phyloP scores from a whole-genome alignment of 1,140 invertebrate species.

The Steinernema feltiae region DNA sequence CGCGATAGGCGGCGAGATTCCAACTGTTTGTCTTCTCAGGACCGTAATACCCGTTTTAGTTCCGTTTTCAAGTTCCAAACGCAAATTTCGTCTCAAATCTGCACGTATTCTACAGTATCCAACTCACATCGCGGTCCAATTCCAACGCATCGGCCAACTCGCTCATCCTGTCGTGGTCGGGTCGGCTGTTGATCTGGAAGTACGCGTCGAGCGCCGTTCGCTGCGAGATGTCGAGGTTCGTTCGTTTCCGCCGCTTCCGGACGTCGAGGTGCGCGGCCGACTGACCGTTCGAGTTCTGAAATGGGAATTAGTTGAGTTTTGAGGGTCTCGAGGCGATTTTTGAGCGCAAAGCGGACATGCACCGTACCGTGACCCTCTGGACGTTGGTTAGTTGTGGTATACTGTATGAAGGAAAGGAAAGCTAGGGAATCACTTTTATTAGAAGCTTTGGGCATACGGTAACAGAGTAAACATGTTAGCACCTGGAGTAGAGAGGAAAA shows the following conservation, averaged over 20 bases:
- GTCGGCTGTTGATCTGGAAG: slow-evolving; percentile 89
- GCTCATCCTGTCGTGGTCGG: slow-evolving; percentile 89
- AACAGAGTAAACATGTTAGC: background rate
- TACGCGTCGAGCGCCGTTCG: slow-evolving; percentile 85
- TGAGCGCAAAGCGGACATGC: too few species aligned
- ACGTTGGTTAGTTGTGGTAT: too few species aligned
- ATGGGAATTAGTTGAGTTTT: background rate
- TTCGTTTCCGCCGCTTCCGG: slow-evolving; percentile 85
- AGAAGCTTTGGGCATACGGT: too few species aligned
- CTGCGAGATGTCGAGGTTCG: slow-evolving; percentile 89
- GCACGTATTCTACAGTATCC: slow-evolving; percentile 19
- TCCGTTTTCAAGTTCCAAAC: too few species aligned
- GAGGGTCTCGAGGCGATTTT: too few species aligned
- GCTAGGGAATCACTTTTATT: too few species aligned
- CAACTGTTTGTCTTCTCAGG: too few species aligned
- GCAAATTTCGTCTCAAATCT: background rate
- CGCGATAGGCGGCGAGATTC: too few species aligned
- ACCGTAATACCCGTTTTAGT: too few species aligned
- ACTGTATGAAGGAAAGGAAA: too few species aligned
- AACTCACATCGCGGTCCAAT: slow-evolving; percentile 88
- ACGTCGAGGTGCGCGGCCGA: slow-evolving; percentile 29
- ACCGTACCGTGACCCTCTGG: too few species aligned
- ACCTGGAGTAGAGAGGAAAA: background rate
- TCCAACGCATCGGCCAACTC: slow-evolving; percentile 79
- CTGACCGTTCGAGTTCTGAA: background rate